Evolutionary conservation across 2,113 vertebrate species (phyloP).

Genomic region (Pelecanus crispus): DNA sequence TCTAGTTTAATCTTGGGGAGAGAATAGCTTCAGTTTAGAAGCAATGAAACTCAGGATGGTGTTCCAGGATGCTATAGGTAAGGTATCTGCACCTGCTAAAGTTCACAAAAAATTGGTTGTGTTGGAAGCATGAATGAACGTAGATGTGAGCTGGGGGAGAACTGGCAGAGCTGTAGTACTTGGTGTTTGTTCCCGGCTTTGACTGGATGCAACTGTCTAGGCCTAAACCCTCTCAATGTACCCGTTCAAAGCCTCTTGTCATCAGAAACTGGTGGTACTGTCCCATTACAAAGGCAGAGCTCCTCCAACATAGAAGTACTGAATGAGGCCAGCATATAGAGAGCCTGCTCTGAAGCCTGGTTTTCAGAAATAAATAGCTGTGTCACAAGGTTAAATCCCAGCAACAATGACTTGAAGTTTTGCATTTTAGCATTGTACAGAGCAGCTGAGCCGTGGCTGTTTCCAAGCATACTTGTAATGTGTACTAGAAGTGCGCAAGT

Average conservation of each 20-base stretch:
- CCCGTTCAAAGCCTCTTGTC: background rate
- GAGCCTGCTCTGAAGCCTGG: background rate
- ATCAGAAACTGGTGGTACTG: background rate
- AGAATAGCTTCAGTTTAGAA: background rate
- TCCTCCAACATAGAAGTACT: background rate
- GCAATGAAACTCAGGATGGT: background rate
- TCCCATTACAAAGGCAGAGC: background rate
- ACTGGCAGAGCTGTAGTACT: background rate
- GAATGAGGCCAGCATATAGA: background rate
- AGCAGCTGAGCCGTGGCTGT: background rate
- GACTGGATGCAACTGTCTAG: background rate
- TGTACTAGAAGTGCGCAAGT: background rate
- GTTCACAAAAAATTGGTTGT: background rate
- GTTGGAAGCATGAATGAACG: background rate
- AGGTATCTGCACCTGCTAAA: background rate
- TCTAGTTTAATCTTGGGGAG: background rate
- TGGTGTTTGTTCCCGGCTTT: background rate
- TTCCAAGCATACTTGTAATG: background rate
- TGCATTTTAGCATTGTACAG: background rate
- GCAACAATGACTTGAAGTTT: background rate
- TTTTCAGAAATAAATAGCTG: background rate
- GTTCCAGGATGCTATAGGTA: background rate
- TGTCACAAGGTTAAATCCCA: background rate
- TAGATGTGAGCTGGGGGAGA: background rate
- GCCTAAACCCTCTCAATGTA: background rate